Percentiles rank a stretch among this genome's conserved stretches.
These are phyloP conservation scores for Tragopan temminckii DNA, from an alignment of 2,797 vertebrate species.

Conservation along the genomic window DNA sequence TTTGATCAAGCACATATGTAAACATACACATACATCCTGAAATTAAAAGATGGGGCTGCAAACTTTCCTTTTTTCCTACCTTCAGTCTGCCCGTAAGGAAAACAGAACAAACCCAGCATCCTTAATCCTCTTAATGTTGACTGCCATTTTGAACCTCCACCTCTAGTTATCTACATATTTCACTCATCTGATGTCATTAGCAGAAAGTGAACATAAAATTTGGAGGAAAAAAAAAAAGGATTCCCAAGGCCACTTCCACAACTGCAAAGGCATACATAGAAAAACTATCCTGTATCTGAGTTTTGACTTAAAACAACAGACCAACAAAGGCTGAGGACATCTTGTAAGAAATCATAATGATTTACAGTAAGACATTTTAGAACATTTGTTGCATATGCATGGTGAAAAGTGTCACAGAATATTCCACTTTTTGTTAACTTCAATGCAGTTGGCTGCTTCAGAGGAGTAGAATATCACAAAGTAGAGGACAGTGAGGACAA, in stretches of 20 bases:
- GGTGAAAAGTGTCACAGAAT: background rate
- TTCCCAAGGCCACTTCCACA: background rate
- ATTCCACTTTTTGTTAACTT: background rate
- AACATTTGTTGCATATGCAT: constrained; percentile 8
- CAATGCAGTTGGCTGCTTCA: background rate
- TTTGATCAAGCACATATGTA: background rate
- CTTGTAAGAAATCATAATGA: constrained; percentile 56
- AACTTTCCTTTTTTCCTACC: background rate
- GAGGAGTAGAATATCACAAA: background rate
- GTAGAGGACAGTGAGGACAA: background rate
- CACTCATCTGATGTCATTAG: background rate
- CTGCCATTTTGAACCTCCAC: background rate
- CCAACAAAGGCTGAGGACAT: constrained; percentile 11
- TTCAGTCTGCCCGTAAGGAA: background rate
- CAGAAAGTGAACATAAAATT: background rate
- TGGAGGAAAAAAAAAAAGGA: background rate
- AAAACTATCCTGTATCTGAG: background rate
- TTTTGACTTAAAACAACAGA: constrained; percentile 19
- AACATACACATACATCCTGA: rapidly evolving
- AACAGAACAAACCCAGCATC: background rate
- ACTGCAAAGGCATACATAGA: background rate
- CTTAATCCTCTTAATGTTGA: background rate
- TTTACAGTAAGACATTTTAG: constrained; percentile 42
- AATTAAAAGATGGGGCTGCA: background rate
- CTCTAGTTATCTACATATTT: background rate